Conservation (phyloP, 2,797 vertebrate genomes). For the Sebastes steindachneri region DNA sequence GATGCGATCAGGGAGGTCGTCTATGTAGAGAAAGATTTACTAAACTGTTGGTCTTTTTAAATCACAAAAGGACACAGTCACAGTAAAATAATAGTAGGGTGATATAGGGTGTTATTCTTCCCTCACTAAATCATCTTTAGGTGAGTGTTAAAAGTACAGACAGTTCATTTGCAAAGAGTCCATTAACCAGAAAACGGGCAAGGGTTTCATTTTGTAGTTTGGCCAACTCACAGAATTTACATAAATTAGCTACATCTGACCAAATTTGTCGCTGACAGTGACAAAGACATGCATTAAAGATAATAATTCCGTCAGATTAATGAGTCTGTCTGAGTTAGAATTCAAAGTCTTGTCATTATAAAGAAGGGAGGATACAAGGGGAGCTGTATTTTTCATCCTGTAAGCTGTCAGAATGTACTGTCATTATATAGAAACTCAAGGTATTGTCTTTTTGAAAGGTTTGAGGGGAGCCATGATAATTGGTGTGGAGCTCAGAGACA, state of each 20-base stretch:
- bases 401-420: conserved; percentile 7
- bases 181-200: neutral
- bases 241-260: conserved; percentile 26
- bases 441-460: conserved; percentile 20
- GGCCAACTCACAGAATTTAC: conserved; percentile 4
- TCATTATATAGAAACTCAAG: conserved; percentile 12
- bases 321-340: conserved; percentile 15
- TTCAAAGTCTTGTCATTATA: neutral
- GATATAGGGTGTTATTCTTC: neutral
- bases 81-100: neutral
- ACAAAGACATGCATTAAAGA: conserved; percentile 30
- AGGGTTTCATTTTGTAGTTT: conserved; percentile 17
- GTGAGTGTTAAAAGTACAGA: neutral
- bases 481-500: conserved; percentile 7
- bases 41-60: neutral
- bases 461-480: conserved; percentile 15
- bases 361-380: neutral
- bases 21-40: neutral
- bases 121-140: conserved; percentile 17
- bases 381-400: neutral
- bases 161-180: conserved; percentile 20
- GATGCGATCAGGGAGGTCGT: neutral
- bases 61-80: neutral
- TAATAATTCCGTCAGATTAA: conserved; percentile 39
- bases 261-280: neutral